These are phyloP conservation scores for Linnaemya vulpina DNA, from an alignment of 2,888 invertebrate genomes.

Conservation along the genomic window DNA sequence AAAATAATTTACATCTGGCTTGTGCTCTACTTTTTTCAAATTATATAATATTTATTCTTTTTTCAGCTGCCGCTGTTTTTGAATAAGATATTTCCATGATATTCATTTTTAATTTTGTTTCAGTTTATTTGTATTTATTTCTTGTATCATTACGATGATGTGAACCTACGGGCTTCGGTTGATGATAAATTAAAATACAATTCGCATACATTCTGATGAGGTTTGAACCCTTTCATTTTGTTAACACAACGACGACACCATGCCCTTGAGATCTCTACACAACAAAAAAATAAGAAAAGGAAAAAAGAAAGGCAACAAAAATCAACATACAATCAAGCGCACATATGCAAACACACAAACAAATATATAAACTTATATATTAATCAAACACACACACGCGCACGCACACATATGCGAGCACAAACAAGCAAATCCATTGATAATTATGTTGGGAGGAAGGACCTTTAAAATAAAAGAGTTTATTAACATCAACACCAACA, in stretches of 20 bases:
- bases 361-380: neutral
- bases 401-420: neutral
- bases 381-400: conserved; percentile 15
- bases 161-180: conserved; percentile 72
- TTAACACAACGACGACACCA: conserved; percentile 65
- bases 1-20: too few species aligned
- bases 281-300: conserved; percentile 12
- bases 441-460: conserved; percentile 41
- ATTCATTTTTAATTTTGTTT: conserved; percentile 47
- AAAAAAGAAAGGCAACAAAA: conserved; percentile 42
- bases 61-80: conserved; percentile 2
- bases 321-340: conserved; percentile 28
- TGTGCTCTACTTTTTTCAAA: neutral
- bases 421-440: conserved; percentile 26
- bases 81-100: conserved; percentile 39
- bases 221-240: conserved; percentile 66
- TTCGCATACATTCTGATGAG: conserved; percentile 29
- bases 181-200: conserved; percentile 65
- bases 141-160: conserved; percentile 47
- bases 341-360: conserved; percentile 9
- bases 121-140: conserved; percentile 26
- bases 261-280: conserved; percentile 73
- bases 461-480: conserved; percentile 48
- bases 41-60: neutral
- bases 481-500: conserved; percentile 37